Percentiles rank a stretch among this genome's conserved stretches.
Evolutionary conservation across 2,113 vertebrate species (phyloP).

Genomic region (Spea multiplicata): DNA sequence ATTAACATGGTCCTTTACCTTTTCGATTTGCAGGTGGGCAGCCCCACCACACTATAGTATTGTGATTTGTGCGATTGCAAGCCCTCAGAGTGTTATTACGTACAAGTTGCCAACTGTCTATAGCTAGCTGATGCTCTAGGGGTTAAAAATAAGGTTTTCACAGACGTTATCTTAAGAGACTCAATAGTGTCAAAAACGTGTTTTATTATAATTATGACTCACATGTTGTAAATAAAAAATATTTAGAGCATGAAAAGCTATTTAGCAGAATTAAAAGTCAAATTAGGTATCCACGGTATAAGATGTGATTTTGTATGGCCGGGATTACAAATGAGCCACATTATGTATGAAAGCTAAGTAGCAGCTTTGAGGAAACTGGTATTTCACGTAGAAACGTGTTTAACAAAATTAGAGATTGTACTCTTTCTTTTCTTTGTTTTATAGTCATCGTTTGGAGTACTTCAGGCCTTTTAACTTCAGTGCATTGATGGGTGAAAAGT

Average conservation of each 20-base stretch:
- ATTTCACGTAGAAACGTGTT: constrained; percentile 5
- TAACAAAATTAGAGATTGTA: background rate
- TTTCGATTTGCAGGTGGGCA: no score
- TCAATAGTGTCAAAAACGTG: no score
- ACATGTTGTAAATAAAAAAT: background rate
- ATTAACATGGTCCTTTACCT: no score
- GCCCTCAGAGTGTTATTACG: no score
- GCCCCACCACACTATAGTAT: no score
- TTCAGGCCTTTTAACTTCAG: constrained; percentile 63
- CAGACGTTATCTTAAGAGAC: no score
- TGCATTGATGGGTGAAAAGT: constrained; percentile 58
- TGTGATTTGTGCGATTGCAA: no score
- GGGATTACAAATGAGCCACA: background rate
- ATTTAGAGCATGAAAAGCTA: background rate
- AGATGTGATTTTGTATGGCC: background rate
- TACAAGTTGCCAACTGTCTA: no score
- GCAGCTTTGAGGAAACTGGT: background rate
- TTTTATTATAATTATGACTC: no score
- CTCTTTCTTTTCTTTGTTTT: constrained; percentile 41
- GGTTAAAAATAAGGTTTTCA: no score
- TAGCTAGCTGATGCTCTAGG: no score
- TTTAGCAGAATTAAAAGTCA: background rate
- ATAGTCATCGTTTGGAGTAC: constrained; percentile 69
- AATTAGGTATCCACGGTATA: background rate
- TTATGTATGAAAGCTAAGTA: background rate